A percentile compares a stretch with the other conserved stretches of the same genome.
phyloP scores from a whole-genome alignment of 2,888 invertebrate species.

The Idaea dimidiata region DNA sequence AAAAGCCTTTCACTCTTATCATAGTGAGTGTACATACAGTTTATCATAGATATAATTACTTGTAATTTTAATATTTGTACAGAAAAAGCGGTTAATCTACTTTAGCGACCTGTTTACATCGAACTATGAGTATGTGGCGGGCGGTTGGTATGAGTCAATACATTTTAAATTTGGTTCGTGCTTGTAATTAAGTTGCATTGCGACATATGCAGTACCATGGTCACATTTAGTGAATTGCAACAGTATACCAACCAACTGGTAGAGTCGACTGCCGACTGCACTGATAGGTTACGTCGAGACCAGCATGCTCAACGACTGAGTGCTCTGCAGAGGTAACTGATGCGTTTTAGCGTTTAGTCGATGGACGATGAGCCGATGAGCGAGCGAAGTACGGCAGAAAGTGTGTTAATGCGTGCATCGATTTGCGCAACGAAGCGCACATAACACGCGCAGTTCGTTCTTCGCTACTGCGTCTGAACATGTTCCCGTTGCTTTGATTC shows the following conservation, averaged over 20 bases:
- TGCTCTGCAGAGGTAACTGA: constrained; percentile 54
- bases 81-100: constrained; percentile 3
- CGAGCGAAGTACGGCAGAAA: constrained; percentile 48
- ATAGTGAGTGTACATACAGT: constrained; percentile 45
- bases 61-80: constrained; percentile 9
- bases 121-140: background rate
- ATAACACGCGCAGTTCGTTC: constrained; percentile 52
- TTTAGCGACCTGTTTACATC: background rate
- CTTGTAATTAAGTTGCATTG: constrained; percentile 7
- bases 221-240: constrained; percentile 21
- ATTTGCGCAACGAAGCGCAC: constrained; percentile 63
- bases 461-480: constrained; percentile 44
- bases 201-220: constrained; percentile 19
- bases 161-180: constrained; percentile 8
- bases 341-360: constrained; percentile 63
- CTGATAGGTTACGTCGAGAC: constrained; percentile 13
- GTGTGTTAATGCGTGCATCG: constrained; percentile 67
- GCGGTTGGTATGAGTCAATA: background rate
- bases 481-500: constrained; percentile 51
- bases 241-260: constrained; percentile 12
- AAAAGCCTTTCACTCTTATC: constrained; percentile 80
- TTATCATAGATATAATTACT: constrained; percentile 25
- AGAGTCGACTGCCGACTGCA: constrained; percentile 23
- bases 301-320: constrained; percentile 27
- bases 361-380: constrained; percentile 34